Percentiles rank a stretch among this genome's conserved stretches.
phyloP scores from a whole-genome alignment of 2,113 vertebrate species.

The Cyprinodon tularosa region DNA sequence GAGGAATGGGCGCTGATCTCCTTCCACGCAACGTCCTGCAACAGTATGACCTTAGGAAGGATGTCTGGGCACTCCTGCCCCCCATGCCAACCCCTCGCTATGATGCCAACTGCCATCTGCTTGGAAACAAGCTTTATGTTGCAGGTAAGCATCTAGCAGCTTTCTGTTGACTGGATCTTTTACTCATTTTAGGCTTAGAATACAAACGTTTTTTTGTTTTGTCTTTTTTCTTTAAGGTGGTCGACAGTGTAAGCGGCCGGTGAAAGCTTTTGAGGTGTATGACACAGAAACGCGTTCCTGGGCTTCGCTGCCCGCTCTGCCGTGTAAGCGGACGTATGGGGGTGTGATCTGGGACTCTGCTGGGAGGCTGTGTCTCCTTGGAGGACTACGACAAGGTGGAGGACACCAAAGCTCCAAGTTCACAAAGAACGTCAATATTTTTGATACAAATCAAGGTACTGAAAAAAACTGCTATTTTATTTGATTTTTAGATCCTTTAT shows the following conservation, averaged over 20 bases:
- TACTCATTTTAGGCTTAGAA: not conserved
- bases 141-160: constrained; percentile 77
- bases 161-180: constrained; percentile 14
- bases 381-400: constrained; percentile 91
- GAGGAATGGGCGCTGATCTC: constrained; percentile 95
- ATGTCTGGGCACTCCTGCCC: constrained; percentile 93
- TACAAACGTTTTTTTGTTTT: not conserved
- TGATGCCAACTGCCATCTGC: constrained; percentile 86
- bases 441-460: constrained; percentile 91
- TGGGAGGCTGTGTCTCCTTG: constrained; percentile 88
- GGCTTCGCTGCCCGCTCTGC: constrained; percentile 88
- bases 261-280: constrained; percentile 93
- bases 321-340: constrained; percentile 92
- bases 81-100: constrained; percentile 95
- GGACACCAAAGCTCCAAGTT: constrained; percentile 95
- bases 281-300: constrained; percentile 90
- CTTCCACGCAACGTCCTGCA: constrained; percentile 91
- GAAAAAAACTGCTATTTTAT: not conserved
- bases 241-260: constrained; percentile 90
- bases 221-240: constrained; percentile 81
- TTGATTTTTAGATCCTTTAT: not conserved
- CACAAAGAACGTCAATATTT: constrained; percentile 93
- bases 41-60: constrained; percentile 95
- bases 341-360: constrained; percentile 86
- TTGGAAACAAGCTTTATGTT: constrained; percentile 92